Conservation (phyloP, 2,113 vertebrate species). For the Phrynocephalus versicolor region DNA sequence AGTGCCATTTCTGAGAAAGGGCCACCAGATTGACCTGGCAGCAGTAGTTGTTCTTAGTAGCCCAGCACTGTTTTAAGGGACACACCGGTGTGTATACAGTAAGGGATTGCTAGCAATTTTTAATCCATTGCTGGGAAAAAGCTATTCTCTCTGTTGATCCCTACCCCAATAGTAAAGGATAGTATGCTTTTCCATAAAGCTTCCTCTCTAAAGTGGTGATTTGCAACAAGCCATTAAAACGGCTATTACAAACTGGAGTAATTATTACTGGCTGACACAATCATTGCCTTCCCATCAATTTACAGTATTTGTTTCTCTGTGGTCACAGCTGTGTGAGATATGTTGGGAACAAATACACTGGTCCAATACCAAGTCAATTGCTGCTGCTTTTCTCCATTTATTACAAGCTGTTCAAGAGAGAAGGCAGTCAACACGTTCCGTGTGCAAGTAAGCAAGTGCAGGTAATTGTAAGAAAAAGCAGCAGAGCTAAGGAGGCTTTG, state of each 20-base stretch:
- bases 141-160: constrained; percentile 1
- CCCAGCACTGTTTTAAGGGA: background rate
- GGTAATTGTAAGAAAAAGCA: background rate
- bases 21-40: background rate
- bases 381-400: background rate
- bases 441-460: background rate
- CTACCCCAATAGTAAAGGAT: background rate
- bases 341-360: background rate
- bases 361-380: too few relatives aligned
- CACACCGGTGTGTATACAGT: background rate
- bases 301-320: background rate
- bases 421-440: background rate
- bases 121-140: constrained; percentile 24
- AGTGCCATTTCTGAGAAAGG: background rate
- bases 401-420: background rate
- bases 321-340: background rate
- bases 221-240: background rate
- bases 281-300: background rate
- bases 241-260: background rate
- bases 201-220: background rate
- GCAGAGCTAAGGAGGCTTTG: background rate
- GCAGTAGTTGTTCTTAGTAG: background rate
- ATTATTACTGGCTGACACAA: background rate
- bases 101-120: constrained; percentile 46
- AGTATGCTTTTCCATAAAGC: background rate